Base-by-base conservation (phyloP, 2,888 invertebrate genomes). In the Spialia ferax region DNA sequence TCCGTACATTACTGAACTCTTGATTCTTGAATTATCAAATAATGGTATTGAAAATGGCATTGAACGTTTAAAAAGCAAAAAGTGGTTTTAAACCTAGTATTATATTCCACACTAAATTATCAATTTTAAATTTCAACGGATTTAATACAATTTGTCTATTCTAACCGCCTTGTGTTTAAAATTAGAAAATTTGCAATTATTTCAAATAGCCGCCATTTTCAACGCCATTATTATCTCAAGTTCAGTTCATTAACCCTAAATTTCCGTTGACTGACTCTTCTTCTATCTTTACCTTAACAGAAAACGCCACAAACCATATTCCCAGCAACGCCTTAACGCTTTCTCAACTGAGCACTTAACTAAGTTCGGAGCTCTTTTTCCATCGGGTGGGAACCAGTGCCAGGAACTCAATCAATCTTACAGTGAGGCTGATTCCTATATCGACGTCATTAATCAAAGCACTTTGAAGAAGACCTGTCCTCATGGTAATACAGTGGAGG, bases 241-340 rank as follows among this genome's bases (percentile, higher is more conserved):
- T 35, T n/a, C 11, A 6, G 4, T 22, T 32, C 5, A 66, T 66
- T 66, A 66, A 66, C 66, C 32, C 45, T 18, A 50, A 11, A 63
- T 63, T 70, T 74, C 70, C 70, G 29, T 71, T 70, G 61, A 85
- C 81, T 88, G 83, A 87, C 82, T 81, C 70, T 74, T 75, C 76
- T 81, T 83, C 86, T 85, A 81, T 88, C 88, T 91, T 86, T 86
- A 80, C 80, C 79, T 82, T 89, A 89, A 88, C 93, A 94, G 94
- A 93, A 91, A 89, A 78, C 91, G 86, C 73, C 91, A 90, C 86
- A 93, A 91, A 88, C 89, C 94, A 88, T 94, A 93, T 87, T 91
- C 93, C 82, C 92, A 93, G 83, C 93, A 93, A 85, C 93, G 92
- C 76, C 90, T 93, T 86, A 93, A 91, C 79, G 90, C 94, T 87